Conservation (phyloP, 2,797 vertebrate genomes). For the Silurus lanzhouensis region DNA sequence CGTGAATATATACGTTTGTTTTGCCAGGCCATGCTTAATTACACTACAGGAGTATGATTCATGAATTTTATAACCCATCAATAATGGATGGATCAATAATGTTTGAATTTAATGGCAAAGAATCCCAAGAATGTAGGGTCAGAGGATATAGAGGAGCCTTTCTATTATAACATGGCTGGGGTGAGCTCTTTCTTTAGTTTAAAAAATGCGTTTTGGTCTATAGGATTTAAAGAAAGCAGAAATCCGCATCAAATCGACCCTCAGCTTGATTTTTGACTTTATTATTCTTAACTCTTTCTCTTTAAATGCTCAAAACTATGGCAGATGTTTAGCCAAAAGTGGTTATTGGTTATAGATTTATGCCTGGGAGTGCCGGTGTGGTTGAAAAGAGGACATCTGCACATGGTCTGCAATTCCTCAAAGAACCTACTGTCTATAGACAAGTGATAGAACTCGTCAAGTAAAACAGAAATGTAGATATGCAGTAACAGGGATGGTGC, state of each 20-base stretch:
- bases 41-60: neutral
- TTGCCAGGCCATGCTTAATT: neutral
- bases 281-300: neutral
- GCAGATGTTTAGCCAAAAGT: conserved; percentile 36
- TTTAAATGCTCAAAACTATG: neutral
- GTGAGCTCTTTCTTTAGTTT: neutral
- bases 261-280: neutral
- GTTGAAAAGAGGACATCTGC: conserved; percentile 52
- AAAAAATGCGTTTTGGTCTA: neutral
- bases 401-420: conserved; percentile 39
- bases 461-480: neutral
- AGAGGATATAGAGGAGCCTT: neutral
- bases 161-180: neutral
- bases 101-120: neutral
- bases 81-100: neutral
- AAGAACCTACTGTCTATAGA: conserved; percentile 44
- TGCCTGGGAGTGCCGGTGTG: conserved; percentile 43
- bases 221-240: conserved; percentile 2
- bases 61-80: neutral
- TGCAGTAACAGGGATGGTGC: neutral
- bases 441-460: neutral
- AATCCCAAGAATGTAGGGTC: neutral
- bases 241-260: neutral
- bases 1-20: neutral
- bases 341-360: conserved; percentile 11